Percentiles rank a stretch among this genome's conserved stretches.
Evolutionary conservation across 2,888 invertebrate genomes (phyloP).

Genomic region (Caenorhabditis sp.): DNA sequence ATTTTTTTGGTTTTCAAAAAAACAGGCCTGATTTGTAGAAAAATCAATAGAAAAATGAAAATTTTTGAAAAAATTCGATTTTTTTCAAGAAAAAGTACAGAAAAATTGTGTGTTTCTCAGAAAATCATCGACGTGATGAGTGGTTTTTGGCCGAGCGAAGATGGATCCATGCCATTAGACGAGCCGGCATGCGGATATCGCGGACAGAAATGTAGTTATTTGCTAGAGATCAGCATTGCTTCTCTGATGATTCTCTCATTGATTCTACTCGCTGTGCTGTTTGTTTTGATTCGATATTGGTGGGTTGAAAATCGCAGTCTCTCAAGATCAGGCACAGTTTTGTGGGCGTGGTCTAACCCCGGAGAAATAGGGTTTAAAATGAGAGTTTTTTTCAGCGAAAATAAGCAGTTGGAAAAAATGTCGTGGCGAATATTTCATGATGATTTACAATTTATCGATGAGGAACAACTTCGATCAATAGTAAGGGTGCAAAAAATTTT

Average conservation of each 20-base stretch:
- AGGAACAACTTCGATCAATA: slow-evolving; percentile 68
- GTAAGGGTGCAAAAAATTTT: slow-evolving; percentile 14
- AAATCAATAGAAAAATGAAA: too few species aligned
- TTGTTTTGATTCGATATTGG: slow-evolving; percentile 28
- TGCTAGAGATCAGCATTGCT: slow-evolving; percentile 60
- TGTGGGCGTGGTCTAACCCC: too few species aligned
- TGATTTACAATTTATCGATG: slow-evolving; percentile 65
- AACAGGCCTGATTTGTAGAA: too few species aligned
- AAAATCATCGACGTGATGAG: slow-evolving; percentile 63
- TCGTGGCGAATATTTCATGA: slow-evolving; percentile 66
- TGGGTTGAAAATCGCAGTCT: too few species aligned
- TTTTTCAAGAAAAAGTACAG: too few species aligned
- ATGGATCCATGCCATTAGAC: slow-evolving; percentile 63
- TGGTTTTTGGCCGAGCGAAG: slow-evolving; percentile 67
- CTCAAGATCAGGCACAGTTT: too few species aligned
- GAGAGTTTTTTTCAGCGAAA: slow-evolving; percentile 57
- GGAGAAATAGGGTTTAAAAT: too few species aligned
- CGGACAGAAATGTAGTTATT: slow-evolving; percentile 60
- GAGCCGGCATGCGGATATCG: slow-evolving; percentile 66
- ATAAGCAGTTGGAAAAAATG: slow-evolving; percentile 59
- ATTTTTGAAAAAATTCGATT: too few species aligned
- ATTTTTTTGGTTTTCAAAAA: too few species aligned
- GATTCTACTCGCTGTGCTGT: slow-evolving; percentile 33
- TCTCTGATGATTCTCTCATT: slow-evolving; percentile 43
- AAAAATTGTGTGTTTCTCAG: too few species aligned